Percentiles rank a stretch among this genome's conserved stretches.
Conservation (phyloP, 1,140 invertebrate genomes). For the Daktulosphaira vitifoliae region DNA sequence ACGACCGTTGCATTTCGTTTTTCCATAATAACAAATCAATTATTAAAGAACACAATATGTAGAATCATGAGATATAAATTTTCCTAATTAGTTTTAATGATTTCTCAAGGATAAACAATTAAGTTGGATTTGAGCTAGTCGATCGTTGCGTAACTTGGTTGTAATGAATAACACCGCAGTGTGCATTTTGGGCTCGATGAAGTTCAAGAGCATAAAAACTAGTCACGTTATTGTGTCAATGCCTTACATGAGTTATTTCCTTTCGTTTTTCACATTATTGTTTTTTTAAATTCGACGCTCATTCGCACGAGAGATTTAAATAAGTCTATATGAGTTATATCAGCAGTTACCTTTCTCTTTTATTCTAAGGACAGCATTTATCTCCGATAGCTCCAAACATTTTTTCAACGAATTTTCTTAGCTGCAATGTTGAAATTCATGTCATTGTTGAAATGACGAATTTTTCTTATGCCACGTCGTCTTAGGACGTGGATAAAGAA, state of each 20-base stretch:
- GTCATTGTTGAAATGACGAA: too few relatives aligned
- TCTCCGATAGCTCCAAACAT: too few relatives aligned
- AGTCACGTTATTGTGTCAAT: slow-evolving; percentile 33
- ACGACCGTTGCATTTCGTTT: too few relatives aligned
- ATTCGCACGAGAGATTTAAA: neutral
- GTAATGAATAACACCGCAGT: neutral
- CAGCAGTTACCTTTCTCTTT: too few relatives aligned
- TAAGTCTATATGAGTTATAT: too few relatives aligned
- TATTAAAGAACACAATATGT: too few relatives aligned
- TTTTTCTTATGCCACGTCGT: too few relatives aligned
- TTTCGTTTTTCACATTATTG: slow-evolving; percentile 30
- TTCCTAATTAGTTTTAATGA: neutral
- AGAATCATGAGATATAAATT: too few relatives aligned
- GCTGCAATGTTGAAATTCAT: too few relatives aligned
- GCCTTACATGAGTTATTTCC: slow-evolving; percentile 24
- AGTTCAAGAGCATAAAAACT: slow-evolving; percentile 28
- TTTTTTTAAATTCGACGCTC: neutral
- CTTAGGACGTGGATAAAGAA: neutral
- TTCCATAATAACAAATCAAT: too few relatives aligned
- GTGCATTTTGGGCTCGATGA: slow-evolving; percentile 5
- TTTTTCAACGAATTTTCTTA: too few relatives aligned
- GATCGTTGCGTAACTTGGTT: neutral
- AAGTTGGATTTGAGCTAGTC: neutral
- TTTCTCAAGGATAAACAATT: slow-evolving; percentile 3
- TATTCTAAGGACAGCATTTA: too few relatives aligned